Conservation (phyloP, 1,140 invertebrate genomes). For the Drosophila tristis region DNA sequence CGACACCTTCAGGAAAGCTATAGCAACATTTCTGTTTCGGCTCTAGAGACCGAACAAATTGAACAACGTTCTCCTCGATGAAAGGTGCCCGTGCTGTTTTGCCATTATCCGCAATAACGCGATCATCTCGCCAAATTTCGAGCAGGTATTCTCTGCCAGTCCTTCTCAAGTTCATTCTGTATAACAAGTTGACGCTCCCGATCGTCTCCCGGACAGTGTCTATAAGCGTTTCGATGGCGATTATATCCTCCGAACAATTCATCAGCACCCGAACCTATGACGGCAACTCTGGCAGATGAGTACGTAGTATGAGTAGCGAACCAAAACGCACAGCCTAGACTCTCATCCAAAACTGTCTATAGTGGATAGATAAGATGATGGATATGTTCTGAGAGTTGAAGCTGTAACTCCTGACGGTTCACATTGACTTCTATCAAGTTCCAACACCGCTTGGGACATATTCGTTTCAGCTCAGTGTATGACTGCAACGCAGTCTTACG, state of each 20-base stretch:
- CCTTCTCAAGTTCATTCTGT: conserved; percentile 89
- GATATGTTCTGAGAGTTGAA: conserved; percentile 86
- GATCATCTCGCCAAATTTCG: conserved; percentile 97
- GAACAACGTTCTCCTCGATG: conserved; percentile 95
- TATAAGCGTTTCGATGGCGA: conserved; percentile 91
- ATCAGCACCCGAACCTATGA: conserved; percentile 95
- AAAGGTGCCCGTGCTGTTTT: conserved; percentile 94
- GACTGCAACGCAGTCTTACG: conserved; percentile 91
- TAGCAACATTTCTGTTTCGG: conserved; percentile 91
- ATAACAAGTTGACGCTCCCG: conserved; percentile 83
- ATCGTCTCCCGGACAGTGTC: conserved; percentile 85
- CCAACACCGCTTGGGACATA: conserved; percentile 89
- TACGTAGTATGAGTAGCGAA: conserved; percentile 92
- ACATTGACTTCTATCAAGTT: conserved; percentile 90
- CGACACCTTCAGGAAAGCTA: conserved; percentile 89
- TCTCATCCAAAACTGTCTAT: conserved; percentile 97
- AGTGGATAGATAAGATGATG: conserved; percentile 92
- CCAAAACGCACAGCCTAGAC: conserved; percentile 96
- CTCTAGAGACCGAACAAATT: conserved; percentile 89
- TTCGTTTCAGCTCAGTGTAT: conserved; percentile 88
- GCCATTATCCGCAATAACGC: conserved; percentile 92
- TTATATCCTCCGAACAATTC: conserved; percentile 98
- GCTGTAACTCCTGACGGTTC: conserved; percentile 88
- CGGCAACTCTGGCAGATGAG: conserved; percentile 85
- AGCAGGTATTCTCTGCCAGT: conserved; percentile 93